These are phyloP conservation scores for Teleogryllus oceanicus DNA, from an alignment of 2,888 invertebrate genomes.

Conservation along the genomic window DNA sequence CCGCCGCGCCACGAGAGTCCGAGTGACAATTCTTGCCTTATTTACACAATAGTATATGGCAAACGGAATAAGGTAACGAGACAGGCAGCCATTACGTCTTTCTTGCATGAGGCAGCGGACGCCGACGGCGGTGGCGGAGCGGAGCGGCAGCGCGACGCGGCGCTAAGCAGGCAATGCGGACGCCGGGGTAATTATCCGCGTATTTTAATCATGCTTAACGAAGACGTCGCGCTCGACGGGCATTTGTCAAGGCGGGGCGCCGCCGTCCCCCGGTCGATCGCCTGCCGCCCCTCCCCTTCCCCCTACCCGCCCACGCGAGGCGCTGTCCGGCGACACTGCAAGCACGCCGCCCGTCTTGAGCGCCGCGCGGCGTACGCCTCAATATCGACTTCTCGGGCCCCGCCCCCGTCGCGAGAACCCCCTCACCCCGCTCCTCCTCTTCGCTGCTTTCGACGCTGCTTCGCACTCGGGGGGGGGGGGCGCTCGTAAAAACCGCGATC, in stretches of 20 bases:
- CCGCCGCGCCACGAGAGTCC: neutral
- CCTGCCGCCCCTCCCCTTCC: neutral
- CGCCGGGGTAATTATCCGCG: slow-evolving; percentile 9
- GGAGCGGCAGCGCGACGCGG: no score
- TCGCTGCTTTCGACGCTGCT: no score
- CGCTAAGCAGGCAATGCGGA: neutral
- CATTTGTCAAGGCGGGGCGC: neutral
- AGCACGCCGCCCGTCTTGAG: no score
- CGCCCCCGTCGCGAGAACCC: no score
- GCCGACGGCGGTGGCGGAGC: no score
- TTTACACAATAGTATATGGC: slow-evolving; percentile 2
- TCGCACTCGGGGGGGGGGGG: no score
- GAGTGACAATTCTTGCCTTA: neutral
- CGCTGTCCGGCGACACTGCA: neutral
- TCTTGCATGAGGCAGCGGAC: neutral
- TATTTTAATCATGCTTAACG: slow-evolving; percentile 9
- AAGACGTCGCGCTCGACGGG: neutral
- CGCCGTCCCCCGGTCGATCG: neutral
- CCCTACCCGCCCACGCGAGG: neutral
- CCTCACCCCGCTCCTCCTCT: no score
- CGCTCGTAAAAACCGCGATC: no score
- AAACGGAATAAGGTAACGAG: slow-evolving; percentile 2
- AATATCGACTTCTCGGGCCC: no score
- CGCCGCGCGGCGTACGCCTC: no score
- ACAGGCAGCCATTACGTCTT: slow-evolving; percentile 7